A percentile compares a stretch with the other conserved stretches of the same genome.
phyloP scores from a whole-genome alignment of 2,888 invertebrate species.

The Hypomecis atomaria region DNA sequence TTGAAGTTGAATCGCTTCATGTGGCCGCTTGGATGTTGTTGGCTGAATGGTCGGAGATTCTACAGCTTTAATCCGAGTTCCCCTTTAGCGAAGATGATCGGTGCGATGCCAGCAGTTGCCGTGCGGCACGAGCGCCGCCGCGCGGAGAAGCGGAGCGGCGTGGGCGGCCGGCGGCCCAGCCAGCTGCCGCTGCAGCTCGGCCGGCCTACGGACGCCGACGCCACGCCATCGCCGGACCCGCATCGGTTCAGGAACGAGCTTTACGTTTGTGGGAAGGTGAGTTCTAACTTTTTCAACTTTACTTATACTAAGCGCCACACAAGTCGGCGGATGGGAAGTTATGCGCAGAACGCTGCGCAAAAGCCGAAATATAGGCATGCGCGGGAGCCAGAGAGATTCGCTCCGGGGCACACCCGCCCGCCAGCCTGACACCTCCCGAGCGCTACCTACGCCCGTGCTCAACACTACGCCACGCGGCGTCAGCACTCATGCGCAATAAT shows the following conservation, averaged over 20 bases:
- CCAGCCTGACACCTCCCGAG: too few relatives aligned
- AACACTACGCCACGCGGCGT: too few relatives aligned
- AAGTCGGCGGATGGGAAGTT: too few relatives aligned
- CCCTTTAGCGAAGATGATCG: slow-evolving; percentile 88
- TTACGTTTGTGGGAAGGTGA: slow-evolving; percentile 90
- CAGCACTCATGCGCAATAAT: too few relatives aligned
- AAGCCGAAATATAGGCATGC: too few relatives aligned
- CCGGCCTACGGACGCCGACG: slow-evolving; percentile 85
- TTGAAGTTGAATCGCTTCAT: slow-evolving; percentile 17
- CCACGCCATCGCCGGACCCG: slow-evolving; percentile 87
- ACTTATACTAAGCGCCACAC: too few relatives aligned
- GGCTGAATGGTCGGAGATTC: slow-evolving; percentile 22
- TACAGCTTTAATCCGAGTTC: slow-evolving; percentile 34
- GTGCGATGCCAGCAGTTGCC: slow-evolving; percentile 94
- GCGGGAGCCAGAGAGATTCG: too few relatives aligned
- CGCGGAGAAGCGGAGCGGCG: slow-evolving; percentile 87
- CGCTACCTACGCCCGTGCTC: too few relatives aligned
- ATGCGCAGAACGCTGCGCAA: too few relatives aligned
- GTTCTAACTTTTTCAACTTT: slow-evolving; percentile 22
- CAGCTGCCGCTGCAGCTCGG: slow-evolving; percentile 88
- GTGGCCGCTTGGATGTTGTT: slow-evolving; percentile 29
- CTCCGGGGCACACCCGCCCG: too few relatives aligned
- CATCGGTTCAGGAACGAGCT: slow-evolving; percentile 87
- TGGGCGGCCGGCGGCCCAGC: slow-evolving; percentile 84
- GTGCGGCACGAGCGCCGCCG: slow-evolving; percentile 92